Evolutionary conservation across 2,797 vertebrate genomes (phyloP), one percentile per base, ranked within the genome.

Genomic region (Rousettus madagascariensis): DNA sequence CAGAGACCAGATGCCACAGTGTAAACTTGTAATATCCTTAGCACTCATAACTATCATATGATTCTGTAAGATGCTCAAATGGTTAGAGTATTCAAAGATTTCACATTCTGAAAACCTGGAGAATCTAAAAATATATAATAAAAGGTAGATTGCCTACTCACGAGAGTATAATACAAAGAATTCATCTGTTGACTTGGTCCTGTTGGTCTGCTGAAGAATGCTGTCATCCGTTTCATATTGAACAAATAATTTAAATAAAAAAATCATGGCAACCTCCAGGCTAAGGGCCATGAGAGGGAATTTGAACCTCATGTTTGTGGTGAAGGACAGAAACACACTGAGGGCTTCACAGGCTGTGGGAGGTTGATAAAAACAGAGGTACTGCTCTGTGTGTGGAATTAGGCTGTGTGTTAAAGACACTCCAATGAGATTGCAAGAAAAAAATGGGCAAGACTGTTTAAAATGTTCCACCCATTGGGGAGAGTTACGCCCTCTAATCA

Each of bases 251-350:
- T 96, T 99, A 86, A 99, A 99, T 97, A 99, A 98, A 98, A 99
- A 57, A 95, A 99, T 99, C 97, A 99, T 98, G 94, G 98, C 66
- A 91, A 98, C 96, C 98, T 99, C 98, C 97, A 99, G 98, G 95
- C 83, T 8, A 97, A 99, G 97, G 19, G 99, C 99, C 97, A 99
- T 2, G 41, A 99, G 92, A 10, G 99, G 98, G 94, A 99, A 99
- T 98, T 98, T 99, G 92, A 99, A 66, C 98, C 98, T 99, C 99
- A 99, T 99, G 98, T 98, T 99, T 98, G 99, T 99, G 96, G 99
- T 95, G 83, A 98, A 93, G 74, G 75, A 98, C 28, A 98, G 98
- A 98, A 99, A 98, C 98, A 98, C 98, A 97, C 88, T 98, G 85
- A 92, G 36, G 79, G 68, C 90, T 96, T 65, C 84, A 59, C 13